Base-by-base conservation (phyloP, 1,140 invertebrate genomes). In the Zaprionus inermis region DNA sequence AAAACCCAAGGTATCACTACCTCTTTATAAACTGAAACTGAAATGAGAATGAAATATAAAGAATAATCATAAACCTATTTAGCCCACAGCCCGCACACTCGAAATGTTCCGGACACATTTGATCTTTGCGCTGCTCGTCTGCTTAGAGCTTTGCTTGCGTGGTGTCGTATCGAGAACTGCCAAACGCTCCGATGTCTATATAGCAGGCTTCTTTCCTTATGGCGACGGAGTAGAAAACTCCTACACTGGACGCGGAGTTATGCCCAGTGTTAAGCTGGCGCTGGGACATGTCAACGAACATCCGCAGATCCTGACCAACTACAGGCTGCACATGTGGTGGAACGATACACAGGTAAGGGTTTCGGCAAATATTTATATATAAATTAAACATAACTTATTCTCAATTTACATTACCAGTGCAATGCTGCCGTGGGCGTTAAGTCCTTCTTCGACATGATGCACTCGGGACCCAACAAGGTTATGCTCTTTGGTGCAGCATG, bases 401-500 rank as follows among this genome's bases (percentile, higher is more conserved):
- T 78, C 91, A 0, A 44, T 18, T 16, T 41, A 2, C 6, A 80
- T 76, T 94, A 94, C 10, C 94, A 99, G 98, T 99, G 98, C 93
- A 98, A 99, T 93, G 97, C 98, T 22, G 98, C 98, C 0, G 97
- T 99, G n/a, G 98, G 98, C 2, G 98, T 99, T 71, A 99, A 99
- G 92, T 96, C 97, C 1, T 98, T 99, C 92, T 99, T 99, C 93
- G 98, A 99, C 93, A 98, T 99, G 97, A 98, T 99, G 96, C 96
- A 98, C 93, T 96, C 96, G 91, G 95, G 95, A 5, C 96, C 98
- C 6, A 94, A 96, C 84, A 99, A 98, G 92, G 93, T 99, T 74
- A 98, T 99, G 95, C 94, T 99, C 58, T 99, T 99, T 90, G 98
- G 98, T 0, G 98, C 97, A 12, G 97, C 98, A 3, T 99, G 98